Conservation (phyloP, 2,888 invertebrate genomes). For the Ecdyonurus torrentis region DNA sequence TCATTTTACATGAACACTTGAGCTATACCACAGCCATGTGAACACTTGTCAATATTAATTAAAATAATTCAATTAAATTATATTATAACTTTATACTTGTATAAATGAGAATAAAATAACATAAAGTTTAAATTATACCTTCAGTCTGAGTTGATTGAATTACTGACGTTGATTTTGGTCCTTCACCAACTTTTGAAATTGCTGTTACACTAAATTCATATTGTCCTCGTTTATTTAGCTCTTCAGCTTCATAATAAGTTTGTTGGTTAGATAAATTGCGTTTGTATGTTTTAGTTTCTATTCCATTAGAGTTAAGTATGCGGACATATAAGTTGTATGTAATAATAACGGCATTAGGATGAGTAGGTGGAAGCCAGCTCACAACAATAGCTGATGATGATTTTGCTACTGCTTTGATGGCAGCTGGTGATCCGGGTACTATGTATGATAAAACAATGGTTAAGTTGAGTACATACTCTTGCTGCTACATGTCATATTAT, state of each 20-base stretch:
- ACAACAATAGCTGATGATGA: conserved; percentile 21
- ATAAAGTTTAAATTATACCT: no score
- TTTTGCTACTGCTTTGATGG: conserved; percentile 28
- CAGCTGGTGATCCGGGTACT: conserved; percentile 29
- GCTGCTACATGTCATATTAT: no score
- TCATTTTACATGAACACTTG: no score
- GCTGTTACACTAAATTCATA: conserved; percentile 29
- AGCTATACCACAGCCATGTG: no score
- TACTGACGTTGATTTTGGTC: conserved; percentile 26
- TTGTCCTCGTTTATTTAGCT: conserved; percentile 24
- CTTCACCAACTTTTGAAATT: conserved; percentile 27
- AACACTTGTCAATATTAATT: no score
- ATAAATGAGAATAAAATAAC: no score
- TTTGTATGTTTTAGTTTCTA: conserved; percentile 24
- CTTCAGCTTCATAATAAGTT: conserved; percentile 21
- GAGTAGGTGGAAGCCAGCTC: conserved; percentile 32
- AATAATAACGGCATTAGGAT: conserved; percentile 58
- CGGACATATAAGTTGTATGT: conserved; percentile 43
- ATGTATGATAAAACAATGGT: conserved; percentile 16
- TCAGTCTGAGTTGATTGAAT: conserved; percentile 29
- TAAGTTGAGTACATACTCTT: no score
- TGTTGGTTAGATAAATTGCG: conserved; percentile 22
- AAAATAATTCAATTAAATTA: no score
- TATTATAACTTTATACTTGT: no score
- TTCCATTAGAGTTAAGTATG: conserved; percentile 14